A percentile compares a stretch with the other conserved stretches of the same genome.
Evolutionary conservation across 2,797 vertebrate species (phyloP).

Genomic region (Gobio occitaniae): DNA sequence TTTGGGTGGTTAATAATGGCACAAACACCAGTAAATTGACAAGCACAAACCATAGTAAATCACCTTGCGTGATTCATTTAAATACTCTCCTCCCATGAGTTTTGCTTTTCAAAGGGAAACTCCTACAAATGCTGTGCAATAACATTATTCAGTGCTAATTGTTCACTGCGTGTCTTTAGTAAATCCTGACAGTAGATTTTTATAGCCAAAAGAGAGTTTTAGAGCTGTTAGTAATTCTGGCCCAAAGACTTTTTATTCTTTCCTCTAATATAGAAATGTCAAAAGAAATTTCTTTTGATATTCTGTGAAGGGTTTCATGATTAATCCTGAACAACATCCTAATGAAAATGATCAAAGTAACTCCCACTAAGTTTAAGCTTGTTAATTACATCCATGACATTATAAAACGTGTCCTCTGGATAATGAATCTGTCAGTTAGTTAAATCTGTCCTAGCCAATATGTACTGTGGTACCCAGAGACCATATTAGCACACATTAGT

Average conservation of each 20-base stretch:
- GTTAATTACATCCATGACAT: conserved; percentile 18
- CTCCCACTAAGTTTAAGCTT: not conserved
- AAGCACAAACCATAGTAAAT: no score
- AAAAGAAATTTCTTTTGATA: not conserved
- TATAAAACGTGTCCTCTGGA: not conserved
- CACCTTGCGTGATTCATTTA: no score
- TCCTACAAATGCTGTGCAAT: no score
- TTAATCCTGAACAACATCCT: not conserved
- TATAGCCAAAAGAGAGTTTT: no score
- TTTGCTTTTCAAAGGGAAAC: no score
- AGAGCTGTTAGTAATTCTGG: no score
- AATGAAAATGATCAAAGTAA: conserved; percentile 11
- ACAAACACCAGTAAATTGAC: no score
- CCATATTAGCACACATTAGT: not conserved
- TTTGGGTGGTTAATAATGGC: no score
- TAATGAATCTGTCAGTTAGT: not conserved
- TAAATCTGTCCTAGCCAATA: not conserved
- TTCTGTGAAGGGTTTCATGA: not conserved
- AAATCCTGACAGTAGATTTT: no score
- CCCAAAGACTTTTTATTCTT: not conserved
- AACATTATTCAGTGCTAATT: no score
- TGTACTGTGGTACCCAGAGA: not conserved
- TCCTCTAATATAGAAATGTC: not conserved
- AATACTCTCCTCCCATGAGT: no score
- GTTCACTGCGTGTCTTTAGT: no score